Percentiles rank a stretch among this genome's conserved stretches.
These are phyloP conservation scores for Eunapius fragilis DNA, from an alignment of 37 sponge, comb jelly and placozoan genomes.

Conservation along the genomic window DNA sequence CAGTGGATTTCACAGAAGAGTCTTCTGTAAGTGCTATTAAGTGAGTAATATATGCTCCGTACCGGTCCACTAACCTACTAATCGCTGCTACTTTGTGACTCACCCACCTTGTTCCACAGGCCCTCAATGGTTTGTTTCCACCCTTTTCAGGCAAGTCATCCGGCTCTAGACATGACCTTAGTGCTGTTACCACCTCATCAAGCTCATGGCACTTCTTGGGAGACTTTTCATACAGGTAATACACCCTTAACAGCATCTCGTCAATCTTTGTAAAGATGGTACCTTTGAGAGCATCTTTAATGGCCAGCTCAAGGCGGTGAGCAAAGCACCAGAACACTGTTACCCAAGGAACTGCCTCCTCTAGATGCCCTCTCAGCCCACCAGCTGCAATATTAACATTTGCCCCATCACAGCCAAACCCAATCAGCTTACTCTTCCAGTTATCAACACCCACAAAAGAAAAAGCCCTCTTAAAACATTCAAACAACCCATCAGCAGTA, in stretches of 20 bases:
- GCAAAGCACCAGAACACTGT: slow-evolving; percentile 73
- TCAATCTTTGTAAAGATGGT: slow-evolving; percentile 62
- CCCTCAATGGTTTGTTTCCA: slow-evolving; percentile 30
- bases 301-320: slow-evolving; percentile 53
- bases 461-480: background rate
- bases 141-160: too few relatives aligned
- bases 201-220: slow-evolving; percentile 66
- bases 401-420: slow-evolving; percentile 54
- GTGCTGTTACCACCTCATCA: slow-evolving; percentile 37
- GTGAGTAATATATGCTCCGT: slow-evolving; percentile 49
- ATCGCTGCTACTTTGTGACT: slow-evolving; percentile 51
- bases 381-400: slow-evolving; percentile 37
- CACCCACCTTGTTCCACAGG: slow-evolving; percentile 50
- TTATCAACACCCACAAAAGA: background rate
- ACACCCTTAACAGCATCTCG: slow-evolving; percentile 61
- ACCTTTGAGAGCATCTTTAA: slow-evolving; percentile 64
- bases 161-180: slow-evolving; percentile 34
- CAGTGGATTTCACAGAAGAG: slow-evolving; percentile 13
- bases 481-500: slow-evolving; percentile 24
- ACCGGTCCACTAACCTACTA: slow-evolving; percentile 29
- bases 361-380: slow-evolving; percentile 18
- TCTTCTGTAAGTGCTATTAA: slow-evolving; percentile 35
- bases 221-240: slow-evolving; percentile 65
- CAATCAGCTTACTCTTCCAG: slow-evolving; percentile 53
- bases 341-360: slow-evolving; percentile 41